phyloP scores from a whole-genome alignment of 2,797 vertebrate genomes.

The Diglossa cyanea region DNA sequence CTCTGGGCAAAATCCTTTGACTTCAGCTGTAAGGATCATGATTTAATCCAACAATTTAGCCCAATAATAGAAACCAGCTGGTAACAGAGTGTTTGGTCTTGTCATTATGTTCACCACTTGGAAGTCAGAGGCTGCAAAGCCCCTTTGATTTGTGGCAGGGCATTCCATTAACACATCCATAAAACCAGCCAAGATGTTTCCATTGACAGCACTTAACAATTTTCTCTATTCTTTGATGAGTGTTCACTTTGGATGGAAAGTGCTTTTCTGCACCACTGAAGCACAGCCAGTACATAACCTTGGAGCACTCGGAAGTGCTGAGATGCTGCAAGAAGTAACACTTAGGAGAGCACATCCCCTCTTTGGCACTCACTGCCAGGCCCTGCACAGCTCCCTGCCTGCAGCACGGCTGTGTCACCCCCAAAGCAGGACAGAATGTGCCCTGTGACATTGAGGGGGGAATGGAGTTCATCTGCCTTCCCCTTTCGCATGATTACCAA shows the following conservation, averaged over 20 bases:
- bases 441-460: fast-evolving
- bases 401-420: neutral
- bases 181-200: neutral
- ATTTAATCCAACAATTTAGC: neutral
- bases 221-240: constrained; percentile 20
- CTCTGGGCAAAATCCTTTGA: neutral
- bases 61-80: neutral
- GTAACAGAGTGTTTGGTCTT: constrained; percentile 11
- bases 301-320: neutral
- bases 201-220: constrained; percentile 5
- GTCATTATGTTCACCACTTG: neutral
- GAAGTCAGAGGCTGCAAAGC: neutral
- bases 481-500: neutral
- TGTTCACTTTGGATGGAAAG: constrained; percentile 18
- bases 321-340: neutral
- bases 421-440: fast-evolving
- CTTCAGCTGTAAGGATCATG: neutral
- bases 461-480: neutral
- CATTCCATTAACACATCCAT: neutral
- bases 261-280: constrained; percentile 16
- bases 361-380: fast-evolving
- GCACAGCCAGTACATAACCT: neutral
- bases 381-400: neutral
- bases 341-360: neutral
- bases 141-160: neutral